These are phyloP conservation scores for Nebria salina DNA, from an alignment of 2,888 invertebrate genomes.

Conservation along the genomic window DNA sequence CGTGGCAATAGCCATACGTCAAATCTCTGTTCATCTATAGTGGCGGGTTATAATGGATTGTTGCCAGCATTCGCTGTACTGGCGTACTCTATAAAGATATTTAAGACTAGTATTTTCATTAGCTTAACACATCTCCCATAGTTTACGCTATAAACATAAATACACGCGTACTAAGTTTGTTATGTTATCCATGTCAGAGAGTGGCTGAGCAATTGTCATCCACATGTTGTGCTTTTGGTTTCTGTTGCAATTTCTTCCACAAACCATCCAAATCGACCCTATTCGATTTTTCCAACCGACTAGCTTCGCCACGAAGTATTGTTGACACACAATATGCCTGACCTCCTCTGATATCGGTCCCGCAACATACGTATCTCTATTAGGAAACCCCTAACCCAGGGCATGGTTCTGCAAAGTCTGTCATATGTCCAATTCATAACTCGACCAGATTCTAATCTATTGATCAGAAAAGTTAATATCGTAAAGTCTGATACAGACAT, in stretches of 20 bases:
- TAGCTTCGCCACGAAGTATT: slow-evolving; percentile 6
- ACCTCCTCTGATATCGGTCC: slow-evolving; percentile 17
- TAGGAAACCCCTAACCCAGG: background rate
- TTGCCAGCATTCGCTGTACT: background rate
- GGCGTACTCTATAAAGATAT: background rate
- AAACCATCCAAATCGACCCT: slow-evolving; percentile 17
- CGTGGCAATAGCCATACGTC: background rate
- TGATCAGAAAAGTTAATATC: slow-evolving; percentile 61
- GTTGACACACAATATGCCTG: slow-evolving; percentile 37
- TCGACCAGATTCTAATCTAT: slow-evolving; percentile 57
- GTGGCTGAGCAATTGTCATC: slow-evolving; percentile 34
- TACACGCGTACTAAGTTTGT: background rate
- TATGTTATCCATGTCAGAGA: slow-evolving; percentile 32
- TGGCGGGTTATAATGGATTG: background rate
- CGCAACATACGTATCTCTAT: background rate
- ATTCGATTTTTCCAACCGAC: slow-evolving; percentile 32
- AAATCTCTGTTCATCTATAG: background rate
- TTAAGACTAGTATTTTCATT: background rate
- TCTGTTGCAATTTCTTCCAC: slow-evolving; percentile 34
- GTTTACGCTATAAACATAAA: background rate
- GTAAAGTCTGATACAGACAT: slow-evolving; percentile 57
- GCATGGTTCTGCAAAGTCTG: slow-evolving; percentile 48
- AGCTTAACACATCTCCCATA: background rate
- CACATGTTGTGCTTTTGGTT: slow-evolving; percentile 30
- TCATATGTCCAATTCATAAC: slow-evolving; percentile 58